Evolutionary conservation across 2,888 invertebrate species (phyloP).

Genomic region (Hirtodrosophila alboralis): DNA sequence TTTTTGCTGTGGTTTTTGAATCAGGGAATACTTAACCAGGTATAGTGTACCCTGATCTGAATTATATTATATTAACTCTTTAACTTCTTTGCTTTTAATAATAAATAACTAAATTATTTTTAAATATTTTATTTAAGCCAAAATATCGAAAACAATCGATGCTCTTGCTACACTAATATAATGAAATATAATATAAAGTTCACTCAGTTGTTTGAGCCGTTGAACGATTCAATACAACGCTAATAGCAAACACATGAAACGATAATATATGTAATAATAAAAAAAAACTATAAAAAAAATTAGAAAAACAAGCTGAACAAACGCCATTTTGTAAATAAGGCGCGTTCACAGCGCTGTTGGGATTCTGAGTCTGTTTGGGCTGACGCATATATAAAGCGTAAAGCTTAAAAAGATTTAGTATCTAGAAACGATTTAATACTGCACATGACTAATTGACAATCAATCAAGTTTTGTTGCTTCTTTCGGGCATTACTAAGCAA

Average conservation of each 20-base stretch:
- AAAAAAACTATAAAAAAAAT: not conserved
- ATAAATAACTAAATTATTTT: no score
- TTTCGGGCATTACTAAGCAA: conserved; percentile 54
- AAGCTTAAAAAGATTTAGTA: conserved; percentile 50
- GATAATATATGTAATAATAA: not conserved
- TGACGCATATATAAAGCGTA: conserved; percentile 49
- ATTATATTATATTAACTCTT: no score
- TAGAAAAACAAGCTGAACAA: no score
- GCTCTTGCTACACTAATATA: no score
- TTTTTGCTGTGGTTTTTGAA: no score
- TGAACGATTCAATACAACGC: not conserved
- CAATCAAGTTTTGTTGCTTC: conserved; percentile 62
- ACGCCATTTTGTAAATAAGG: conserved; percentile 38
- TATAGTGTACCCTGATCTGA: no score
- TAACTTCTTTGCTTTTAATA: no score
- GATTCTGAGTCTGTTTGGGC: conserved; percentile 15
- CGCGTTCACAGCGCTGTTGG: conserved; percentile 10
- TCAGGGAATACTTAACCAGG: no score
- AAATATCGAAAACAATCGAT: no score
- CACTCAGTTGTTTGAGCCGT: no score
- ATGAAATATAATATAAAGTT: no score
- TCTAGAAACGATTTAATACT: conserved; percentile 53
- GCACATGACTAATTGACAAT: conserved; percentile 71
- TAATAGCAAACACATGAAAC: not conserved
- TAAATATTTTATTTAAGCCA: no score